A percentile compares a stretch with the other conserved stretches of the same genome.
Evolutionary conservation across 2,797 vertebrate genomes (phyloP).

Genomic region (Hydrocynus forskahlii): DNA sequence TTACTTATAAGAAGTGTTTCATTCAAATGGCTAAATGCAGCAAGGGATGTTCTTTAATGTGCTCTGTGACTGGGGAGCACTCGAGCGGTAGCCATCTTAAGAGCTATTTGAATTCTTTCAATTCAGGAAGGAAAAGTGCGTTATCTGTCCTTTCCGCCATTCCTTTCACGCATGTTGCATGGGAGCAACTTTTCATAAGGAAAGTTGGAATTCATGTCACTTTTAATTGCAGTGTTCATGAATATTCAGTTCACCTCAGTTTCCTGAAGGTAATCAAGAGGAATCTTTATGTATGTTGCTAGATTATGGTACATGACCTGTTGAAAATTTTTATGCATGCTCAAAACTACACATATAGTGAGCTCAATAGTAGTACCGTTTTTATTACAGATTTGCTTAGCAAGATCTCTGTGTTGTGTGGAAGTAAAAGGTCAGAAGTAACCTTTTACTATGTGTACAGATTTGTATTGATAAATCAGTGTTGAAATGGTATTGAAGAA

Average conservation of each 20-base stretch:
- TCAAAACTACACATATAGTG: background rate
- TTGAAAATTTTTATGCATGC: background rate
- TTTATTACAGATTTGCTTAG: background rate
- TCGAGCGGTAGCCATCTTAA: background rate
- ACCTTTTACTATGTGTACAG: background rate
- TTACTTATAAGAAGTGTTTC: conserved; percentile 20
- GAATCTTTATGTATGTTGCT: background rate
- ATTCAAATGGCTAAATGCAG: conserved; percentile 14
- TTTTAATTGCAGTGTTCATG: background rate
- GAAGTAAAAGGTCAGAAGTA: background rate
- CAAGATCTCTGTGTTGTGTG: background rate
- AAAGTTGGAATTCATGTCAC: background rate
- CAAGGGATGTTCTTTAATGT: conserved; percentile 26
- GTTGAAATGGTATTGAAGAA: background rate
- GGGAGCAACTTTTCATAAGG: background rate
- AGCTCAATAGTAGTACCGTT: background rate
- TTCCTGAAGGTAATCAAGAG: background rate
- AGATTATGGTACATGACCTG: background rate
- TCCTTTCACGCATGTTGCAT: background rate
- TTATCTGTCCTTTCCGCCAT: background rate
- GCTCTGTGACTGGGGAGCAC: conserved; percentile 18
- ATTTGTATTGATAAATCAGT: background rate
- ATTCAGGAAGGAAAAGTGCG: background rate
- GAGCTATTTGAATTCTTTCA: conserved; percentile 10
- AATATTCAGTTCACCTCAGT: background rate